These are phyloP conservation scores for Oncorhynchus keta DNA, from an alignment of 2,113 vertebrate genomes.

Conservation along the genomic window DNA sequence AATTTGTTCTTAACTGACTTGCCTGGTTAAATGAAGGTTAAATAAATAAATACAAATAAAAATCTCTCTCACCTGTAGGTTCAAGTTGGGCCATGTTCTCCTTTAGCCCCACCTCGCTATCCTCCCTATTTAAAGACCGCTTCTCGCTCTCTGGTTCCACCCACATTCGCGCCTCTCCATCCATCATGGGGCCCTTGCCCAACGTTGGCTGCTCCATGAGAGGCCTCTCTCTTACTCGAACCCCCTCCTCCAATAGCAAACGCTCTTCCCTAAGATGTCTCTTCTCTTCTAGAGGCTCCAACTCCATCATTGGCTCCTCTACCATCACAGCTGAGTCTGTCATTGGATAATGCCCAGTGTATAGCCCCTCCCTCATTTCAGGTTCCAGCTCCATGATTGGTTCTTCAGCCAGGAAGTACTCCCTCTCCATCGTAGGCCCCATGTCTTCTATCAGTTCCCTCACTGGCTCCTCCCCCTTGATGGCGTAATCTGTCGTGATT, in stretches of 20 bases:
- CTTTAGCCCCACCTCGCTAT: too few species aligned
- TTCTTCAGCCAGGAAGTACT: constrained; percentile 14
- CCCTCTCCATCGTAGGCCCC: not conserved
- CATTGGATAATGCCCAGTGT: not conserved
- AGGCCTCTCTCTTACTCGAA: not conserved
- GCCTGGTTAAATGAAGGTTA: too few species aligned
- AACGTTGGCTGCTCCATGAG: constrained; percentile 2
- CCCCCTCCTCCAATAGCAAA: not conserved
- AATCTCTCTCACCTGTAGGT: not conserved
- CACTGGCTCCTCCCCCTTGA: constrained; percentile 18
- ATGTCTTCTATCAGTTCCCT: constrained; percentile 11
- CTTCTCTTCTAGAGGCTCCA: not conserved
- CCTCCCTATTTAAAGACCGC: not conserved
- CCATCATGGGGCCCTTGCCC: not conserved
- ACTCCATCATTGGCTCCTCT: not conserved
- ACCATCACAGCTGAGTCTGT: not conserved
- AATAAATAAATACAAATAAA: not conserved
- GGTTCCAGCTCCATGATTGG: not conserved
- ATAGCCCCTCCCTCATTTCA: not conserved
- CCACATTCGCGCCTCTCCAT: not conserved
- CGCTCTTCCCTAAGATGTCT: not conserved
- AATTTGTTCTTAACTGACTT: too few species aligned
- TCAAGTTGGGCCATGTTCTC: not conserved
- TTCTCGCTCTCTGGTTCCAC: not conserved
- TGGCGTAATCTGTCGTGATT: not conserved